phyloP scores from a whole-genome alignment of 2,888 invertebrate species.

The Nowickia ferox region DNA sequence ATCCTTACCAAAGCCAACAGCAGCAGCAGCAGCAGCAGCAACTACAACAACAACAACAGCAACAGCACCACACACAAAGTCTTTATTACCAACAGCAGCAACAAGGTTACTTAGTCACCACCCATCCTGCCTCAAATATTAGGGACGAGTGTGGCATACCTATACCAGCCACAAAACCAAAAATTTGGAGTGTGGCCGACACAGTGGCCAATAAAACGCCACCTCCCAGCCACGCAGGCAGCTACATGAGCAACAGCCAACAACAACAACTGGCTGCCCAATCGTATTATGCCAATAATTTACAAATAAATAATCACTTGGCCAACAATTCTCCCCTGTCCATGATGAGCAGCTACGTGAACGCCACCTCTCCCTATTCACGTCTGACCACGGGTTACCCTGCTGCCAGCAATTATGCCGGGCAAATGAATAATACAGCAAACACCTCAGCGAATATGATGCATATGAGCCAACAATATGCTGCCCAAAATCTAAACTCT shows the following conservation, averaged over 20 bases:
- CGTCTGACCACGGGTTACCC: constrained; percentile 83
- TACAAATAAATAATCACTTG: constrained; percentile 73
- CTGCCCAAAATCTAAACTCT: constrained; percentile 73
- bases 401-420: constrained; percentile 78
- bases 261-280: constrained; percentile 72
- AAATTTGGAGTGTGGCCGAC: constrained; percentile 97
- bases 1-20: constrained; percentile 83
- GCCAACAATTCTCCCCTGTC: constrained; percentile 82
- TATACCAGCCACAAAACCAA: constrained; percentile 95
- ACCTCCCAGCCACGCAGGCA: constrained; percentile 84
- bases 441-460: constrained; percentile 81
- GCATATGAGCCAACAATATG: constrained; percentile 73
- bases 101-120: constrained; percentile 71
- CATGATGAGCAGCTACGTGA: constrained; percentile 84
- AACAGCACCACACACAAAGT: constrained; percentile 77
- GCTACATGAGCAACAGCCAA: constrained; percentile 75
- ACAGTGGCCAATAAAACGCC: constrained; percentile 97
- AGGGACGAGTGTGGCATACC: constrained; percentile 94
- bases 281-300: constrained; percentile 71
- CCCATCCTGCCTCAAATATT: constrained; percentile 72
- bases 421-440: constrained; percentile 76
- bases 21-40: constrained; percentile 82
- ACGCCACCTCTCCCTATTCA: constrained; percentile 84
- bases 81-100: constrained; percentile 80
- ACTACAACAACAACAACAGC: constrained; percentile 76